Evolutionary conservation across 2,888 invertebrate species (phyloP).

Genomic region (Coremacera marginata): DNA sequence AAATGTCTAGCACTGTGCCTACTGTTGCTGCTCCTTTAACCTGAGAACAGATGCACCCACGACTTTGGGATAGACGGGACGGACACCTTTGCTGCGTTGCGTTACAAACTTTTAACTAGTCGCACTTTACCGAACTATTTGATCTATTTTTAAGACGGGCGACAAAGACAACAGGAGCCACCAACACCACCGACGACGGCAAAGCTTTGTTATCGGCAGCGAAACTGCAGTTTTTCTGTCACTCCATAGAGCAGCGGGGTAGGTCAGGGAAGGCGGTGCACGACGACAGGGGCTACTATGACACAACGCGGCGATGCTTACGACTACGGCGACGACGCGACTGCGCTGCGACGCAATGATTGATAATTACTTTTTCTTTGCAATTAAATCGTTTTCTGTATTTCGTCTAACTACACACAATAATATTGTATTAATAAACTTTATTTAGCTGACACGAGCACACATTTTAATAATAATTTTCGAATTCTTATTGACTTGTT

Average conservation of each 20-base stretch:
- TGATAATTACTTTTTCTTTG: constrained; percentile 23
- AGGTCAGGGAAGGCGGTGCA: constrained; percentile 6
- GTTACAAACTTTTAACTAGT: constrained; percentile 4
- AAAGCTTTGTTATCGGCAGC: constrained; percentile 22
- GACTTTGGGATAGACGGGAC: neutral
- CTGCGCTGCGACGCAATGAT: constrained; percentile 23
- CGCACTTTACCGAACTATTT: neutral
- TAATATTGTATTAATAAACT: neutral
- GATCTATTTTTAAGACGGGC: constrained; percentile 16
- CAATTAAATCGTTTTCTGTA: constrained; percentile 12
- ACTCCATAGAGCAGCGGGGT: constrained; percentile 6
- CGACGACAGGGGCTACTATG: constrained; percentile 27
- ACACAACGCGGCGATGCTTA: constrained; percentile 34
- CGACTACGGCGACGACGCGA: constrained; percentile 28
- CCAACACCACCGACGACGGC: neutral
- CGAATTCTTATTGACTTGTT: constrained; percentile 52
- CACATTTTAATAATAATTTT: neutral
- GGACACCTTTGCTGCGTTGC: neutral
- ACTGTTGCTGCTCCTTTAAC: neutral
- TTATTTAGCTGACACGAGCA: neutral
- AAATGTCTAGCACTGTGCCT: neutral
- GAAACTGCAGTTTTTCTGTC: constrained; percentile 32
- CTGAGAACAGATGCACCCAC: constrained; percentile 10
- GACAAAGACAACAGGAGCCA: constrained; percentile 27
- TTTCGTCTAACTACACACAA: neutral